A percentile compares a stretch with the other conserved stretches of the same genome.
Conservation (phyloP, 1,140 invertebrate genomes). For the Zophobas morio region DNA sequence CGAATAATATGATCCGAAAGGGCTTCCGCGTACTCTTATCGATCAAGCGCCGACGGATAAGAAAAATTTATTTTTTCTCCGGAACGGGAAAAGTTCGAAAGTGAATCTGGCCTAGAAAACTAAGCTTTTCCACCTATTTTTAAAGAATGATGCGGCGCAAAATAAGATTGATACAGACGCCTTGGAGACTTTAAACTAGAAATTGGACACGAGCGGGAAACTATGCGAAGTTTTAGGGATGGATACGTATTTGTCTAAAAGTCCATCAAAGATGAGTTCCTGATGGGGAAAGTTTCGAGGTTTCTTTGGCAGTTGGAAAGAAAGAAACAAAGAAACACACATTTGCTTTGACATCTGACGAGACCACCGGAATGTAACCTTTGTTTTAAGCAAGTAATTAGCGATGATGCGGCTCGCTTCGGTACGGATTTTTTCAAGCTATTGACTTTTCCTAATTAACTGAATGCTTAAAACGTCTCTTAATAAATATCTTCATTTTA, state of each 20-base stretch:
- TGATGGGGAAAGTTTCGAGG: slow-evolving; percentile 7
- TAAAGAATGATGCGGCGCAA: not conserved
- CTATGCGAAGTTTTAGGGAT: slow-evolving; percentile 1
- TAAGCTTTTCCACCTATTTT: slow-evolving; percentile 15
- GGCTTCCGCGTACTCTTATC: slow-evolving; percentile 54
- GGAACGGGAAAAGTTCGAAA: slow-evolving; percentile 15
- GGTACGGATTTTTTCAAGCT: too few species aligned
- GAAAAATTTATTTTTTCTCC: slow-evolving; percentile 26
- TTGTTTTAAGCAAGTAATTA: too few species aligned
- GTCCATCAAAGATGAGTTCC: slow-evolving; percentile 17
- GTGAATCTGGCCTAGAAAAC: slow-evolving; percentile 24
- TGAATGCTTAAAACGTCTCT: too few species aligned
- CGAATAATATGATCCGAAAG: slow-evolving; percentile 53
- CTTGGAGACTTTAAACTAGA: slow-evolving; percentile 22
- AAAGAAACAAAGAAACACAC: not conserved
- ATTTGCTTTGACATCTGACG: not conserved
- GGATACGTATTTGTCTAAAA: slow-evolving; percentile 21
- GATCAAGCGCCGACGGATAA: slow-evolving; percentile 51
- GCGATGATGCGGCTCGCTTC: too few species aligned
- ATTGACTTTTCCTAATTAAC: too few species aligned
- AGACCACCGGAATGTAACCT: not conserved
- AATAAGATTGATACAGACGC: slow-evolving; percentile 37
- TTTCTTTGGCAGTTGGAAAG: not conserved
- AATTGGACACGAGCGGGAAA: slow-evolving; percentile 18
- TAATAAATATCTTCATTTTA: not conserved